Percentiles rank a stretch among this genome's conserved stretches.
These are phyloP conservation scores for Anguilla marmorata DNA, from an alignment of 2,797 vertebrate species.

Conservation along the genomic window DNA sequence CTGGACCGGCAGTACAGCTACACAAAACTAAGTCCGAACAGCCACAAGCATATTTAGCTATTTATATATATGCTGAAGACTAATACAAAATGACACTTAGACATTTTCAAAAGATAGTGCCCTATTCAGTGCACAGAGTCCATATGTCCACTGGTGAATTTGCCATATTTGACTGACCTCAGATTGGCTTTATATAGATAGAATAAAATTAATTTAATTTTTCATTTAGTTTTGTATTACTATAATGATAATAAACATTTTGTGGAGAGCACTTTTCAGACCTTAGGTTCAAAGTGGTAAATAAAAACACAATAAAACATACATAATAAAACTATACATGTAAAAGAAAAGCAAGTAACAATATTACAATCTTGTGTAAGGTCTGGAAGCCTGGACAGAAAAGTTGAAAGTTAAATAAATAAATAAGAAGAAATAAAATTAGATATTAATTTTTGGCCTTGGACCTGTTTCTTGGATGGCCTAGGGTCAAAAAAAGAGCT, in stretches of 20 bases:
- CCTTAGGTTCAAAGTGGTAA: background rate
- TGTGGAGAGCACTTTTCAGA: background rate
- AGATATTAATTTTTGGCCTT: too few relatives aligned
- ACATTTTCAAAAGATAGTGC: too few relatives aligned
- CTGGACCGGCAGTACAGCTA: too few relatives aligned
- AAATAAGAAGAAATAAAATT: too few relatives aligned
- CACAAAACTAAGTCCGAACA: too few relatives aligned
- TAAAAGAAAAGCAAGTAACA: background rate
- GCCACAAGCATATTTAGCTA: background rate
- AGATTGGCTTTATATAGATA: background rate
- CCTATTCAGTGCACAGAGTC: background rate
- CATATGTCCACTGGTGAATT: background rate
- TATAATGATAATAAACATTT: background rate
- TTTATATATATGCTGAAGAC: too few relatives aligned
- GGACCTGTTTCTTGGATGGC: too few relatives aligned
- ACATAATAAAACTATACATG: background rate
- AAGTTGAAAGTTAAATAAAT: too few relatives aligned
- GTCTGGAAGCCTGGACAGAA: too few relatives aligned
- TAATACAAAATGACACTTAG: too few relatives aligned
- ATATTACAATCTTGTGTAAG: too few relatives aligned
- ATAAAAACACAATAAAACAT: background rate
- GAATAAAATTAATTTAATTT: background rate
- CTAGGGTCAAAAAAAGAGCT: too few relatives aligned
- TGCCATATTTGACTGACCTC: background rate
- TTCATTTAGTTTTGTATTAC: background rate